These are phyloP conservation scores for Chroicocephalus ridibundus DNA, from an alignment of 2,113 vertebrate genomes.

Conservation along the genomic window DNA sequence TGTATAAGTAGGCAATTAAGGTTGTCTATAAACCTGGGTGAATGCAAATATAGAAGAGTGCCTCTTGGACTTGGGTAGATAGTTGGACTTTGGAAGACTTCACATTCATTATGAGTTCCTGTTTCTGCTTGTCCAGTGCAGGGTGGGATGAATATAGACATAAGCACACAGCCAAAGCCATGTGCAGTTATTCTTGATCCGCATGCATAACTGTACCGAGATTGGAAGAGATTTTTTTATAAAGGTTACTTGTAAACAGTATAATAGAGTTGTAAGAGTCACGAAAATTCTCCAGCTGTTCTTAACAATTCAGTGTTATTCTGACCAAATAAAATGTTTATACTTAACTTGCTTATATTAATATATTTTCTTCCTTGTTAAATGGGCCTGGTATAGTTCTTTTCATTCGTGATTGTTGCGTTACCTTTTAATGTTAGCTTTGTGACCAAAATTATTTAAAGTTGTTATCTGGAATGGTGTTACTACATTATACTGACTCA, in stretches of 20 bases:
- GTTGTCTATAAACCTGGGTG: background rate
- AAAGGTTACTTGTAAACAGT: background rate
- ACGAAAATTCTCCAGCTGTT: background rate
- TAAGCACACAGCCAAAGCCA: background rate
- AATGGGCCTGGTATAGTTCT: background rate
- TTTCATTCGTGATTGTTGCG: background rate
- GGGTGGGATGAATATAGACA: background rate
- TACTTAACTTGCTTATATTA: background rate
- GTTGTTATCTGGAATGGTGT: background rate
- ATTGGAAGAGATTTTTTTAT: background rate
- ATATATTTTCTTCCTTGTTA: background rate
- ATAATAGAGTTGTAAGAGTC: background rate
- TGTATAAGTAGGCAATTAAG: background rate
- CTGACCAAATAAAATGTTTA: background rate
- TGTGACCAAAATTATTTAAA: background rate
- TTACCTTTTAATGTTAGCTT: background rate
- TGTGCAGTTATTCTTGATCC: background rate
- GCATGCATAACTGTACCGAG: background rate
- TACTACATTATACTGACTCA: background rate
- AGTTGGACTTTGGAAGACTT: conserved; percentile 27
- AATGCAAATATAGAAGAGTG: background rate
- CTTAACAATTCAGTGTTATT: background rate
- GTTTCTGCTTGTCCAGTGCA: background rate
- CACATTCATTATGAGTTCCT: background rate
- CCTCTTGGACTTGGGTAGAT: background rate